phyloP scores from a whole-genome alignment of 1,140 invertebrate species.

The Coptotermes formosanus region DNA sequence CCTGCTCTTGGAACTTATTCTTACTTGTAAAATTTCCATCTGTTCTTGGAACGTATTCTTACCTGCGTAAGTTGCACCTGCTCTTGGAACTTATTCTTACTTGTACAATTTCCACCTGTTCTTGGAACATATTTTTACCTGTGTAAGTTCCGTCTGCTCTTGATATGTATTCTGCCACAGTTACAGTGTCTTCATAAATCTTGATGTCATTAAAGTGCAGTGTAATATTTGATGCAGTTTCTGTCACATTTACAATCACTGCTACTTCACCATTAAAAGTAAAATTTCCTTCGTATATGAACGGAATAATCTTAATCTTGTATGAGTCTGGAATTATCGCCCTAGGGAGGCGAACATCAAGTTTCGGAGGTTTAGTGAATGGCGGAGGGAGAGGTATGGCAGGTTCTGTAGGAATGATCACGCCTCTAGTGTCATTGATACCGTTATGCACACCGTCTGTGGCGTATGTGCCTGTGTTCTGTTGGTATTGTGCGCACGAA shows the following conservation, averaged over 20 bases:
- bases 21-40: neutral
- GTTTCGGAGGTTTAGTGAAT: conserved; percentile 44
- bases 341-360: conserved; percentile 65
- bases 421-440: neutral
- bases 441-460: neutral
- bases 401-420: conserved; percentile 47
- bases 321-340: conserved; percentile 66
- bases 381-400: conserved; percentile 39
- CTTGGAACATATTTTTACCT: neutral
- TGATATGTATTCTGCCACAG: conserved; percentile 41
- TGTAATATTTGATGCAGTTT: conserved; percentile 68
- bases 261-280: conserved; percentile 71
- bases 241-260: conserved; percentile 63
- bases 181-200: conserved; percentile 57
- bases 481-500: conserved; percentile 47
- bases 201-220: conserved; percentile 71
- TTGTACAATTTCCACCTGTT: neutral
- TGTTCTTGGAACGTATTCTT: neutral
- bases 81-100: neutral
- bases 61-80: neutral
- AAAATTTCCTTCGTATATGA: conserved; percentile 70
- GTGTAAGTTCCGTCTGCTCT: neutral
- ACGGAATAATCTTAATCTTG: conserved; percentile 65
- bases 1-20: neutral
- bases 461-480: neutral